Evolutionary conservation across 2,888 invertebrate species (phyloP), one percentile per base, ranked within the genome.

Genomic region (Melinopterus prodromus): DNA sequence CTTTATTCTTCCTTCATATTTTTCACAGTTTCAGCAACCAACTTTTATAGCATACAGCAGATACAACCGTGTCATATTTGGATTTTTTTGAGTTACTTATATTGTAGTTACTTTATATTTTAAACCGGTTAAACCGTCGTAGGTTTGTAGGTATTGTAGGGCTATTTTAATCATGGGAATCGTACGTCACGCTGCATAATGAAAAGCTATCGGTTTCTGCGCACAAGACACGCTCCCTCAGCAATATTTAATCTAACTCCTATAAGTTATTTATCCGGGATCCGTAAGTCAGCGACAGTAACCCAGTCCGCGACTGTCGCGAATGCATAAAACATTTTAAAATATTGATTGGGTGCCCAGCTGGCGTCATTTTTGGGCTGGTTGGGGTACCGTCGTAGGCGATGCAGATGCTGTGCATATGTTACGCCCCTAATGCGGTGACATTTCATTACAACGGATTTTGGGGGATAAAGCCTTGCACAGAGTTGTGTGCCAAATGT

Each of bases 401-500:
- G 53, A 53, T 53, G 53, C 53, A 53, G 53, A 53, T 53, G 53
- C 53, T 53, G 53, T 53, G 53, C 53, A 53, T 53, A 53, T 53
- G 53, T 53, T 53, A 53, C 53, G 53, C 3, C 9, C 53, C 53
- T 53, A 53, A 53, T 53, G 53, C 53, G 53, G 53, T 53, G 53
- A 53, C 53, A 53, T 53, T 53, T 53, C 53, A 53, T 53, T 53
- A 53, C 53, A 53, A 12, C 53, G 53, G 53, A 53, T 53, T 53
- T 53, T 12, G 7, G 53, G 53, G 53, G 53, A 53, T 53, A 53
- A 53, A 53, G 12, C 53, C 53, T 53, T 53, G 53, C 53, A 53
- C 53, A 12, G 53, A 53, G 53, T 53, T 53, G 53, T 53, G 53
- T 53, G 53, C 53, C 53, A 53, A 53, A 53, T 53, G 53, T 53